These are phyloP conservation scores for Eutrigla gurnardus DNA, from an alignment of 2,797 vertebrate genomes.

Conservation along the genomic window DNA sequence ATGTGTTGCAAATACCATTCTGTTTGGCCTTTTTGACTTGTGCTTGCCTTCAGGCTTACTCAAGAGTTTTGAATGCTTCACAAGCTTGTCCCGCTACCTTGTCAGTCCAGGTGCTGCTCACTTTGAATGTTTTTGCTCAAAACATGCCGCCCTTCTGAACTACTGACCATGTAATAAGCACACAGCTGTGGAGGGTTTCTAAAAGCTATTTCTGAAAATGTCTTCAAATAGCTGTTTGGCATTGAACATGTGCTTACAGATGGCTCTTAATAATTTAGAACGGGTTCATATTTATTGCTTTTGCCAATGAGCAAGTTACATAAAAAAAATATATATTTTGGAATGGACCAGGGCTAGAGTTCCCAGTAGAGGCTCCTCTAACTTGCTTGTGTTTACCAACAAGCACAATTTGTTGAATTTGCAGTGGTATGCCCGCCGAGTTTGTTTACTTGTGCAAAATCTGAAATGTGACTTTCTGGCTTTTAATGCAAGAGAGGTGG, in stretches of 20 bases:
- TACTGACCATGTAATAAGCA: not conserved
- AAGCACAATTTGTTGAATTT: not conserved
- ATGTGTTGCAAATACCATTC: slow-evolving; percentile 2
- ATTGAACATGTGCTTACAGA: not conserved
- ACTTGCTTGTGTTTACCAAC: not conserved
- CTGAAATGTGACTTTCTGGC: slow-evolving; percentile 1
- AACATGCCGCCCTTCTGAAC: slow-evolving; percentile 1
- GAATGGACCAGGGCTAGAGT: not conserved
- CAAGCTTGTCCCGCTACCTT: slow-evolving; percentile 27
- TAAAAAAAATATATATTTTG: not conserved
- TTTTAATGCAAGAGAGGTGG: not conserved
- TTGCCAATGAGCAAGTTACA: too few relatives aligned
- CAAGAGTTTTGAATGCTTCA: slow-evolving; percentile 51
- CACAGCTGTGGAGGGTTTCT: not conserved
- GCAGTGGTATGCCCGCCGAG: not conserved
- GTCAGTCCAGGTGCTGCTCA: slow-evolving; percentile 27
- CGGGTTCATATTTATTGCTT: not conserved
- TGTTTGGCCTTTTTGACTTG: slow-evolving; percentile 4
- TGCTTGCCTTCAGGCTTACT: slow-evolving; percentile 35
- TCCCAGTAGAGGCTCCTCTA: not conserved
- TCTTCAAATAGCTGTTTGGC: not conserved
- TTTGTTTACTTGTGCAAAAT: slow-evolving; percentile 5
- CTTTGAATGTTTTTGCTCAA: slow-evolving; percentile 16
- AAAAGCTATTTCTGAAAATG: not conserved
- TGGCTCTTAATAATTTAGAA: slow-evolving; percentile 1